Base-by-base conservation (phyloP, 2,888 invertebrate genomes). In the Tiliacea aurago region DNA sequence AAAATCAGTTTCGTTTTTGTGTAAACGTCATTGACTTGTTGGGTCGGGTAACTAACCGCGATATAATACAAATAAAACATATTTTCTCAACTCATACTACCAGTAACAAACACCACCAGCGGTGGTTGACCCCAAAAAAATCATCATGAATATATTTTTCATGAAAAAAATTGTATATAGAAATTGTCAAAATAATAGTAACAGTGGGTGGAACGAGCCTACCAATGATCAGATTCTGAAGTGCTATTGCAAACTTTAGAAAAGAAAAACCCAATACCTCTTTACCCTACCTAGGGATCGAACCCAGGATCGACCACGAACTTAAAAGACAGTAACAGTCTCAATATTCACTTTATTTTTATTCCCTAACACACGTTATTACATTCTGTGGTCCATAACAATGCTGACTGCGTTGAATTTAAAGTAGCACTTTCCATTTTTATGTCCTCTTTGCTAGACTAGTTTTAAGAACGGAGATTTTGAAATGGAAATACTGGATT, bases 321-420 rank as follows among this genome's bases (percentile, higher is more conserved):
- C 10, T 0, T 33, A n/a, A 51, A 64, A 51, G 15, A 64, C 20
- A 59, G n/a, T 66, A 13, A 49, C 49, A 47, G 33, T 13, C 51
- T 59, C 47, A 11, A 65, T 67, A 45, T 45, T 67, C 58, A 18
- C 15, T 73, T 68, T 71, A 68, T 59, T 80, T 69, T 64, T 73
- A 81, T 69, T 84, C 63, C 43, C 51, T 69, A 61, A 71, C 76
- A 83, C 43, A 72, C 56, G 53, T 49, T 80, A 70, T 74, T 69
- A 77, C 47, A 59, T 73, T 73, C 45, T 66, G 61, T 67, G 55
- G 70, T 59, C 64, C 53, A 69, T 69, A 73, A 75, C n/a, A 81
- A 73, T 62, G 70, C 70, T 74, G 68, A 72, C 76, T 77, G 11
- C 37, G 65, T 69, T 83, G 72, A 75, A 71, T 73, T 78, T 73